Evolutionary conservation across 2,888 invertebrate species (phyloP).

Genomic region (Ethmia dodecea): DNA sequence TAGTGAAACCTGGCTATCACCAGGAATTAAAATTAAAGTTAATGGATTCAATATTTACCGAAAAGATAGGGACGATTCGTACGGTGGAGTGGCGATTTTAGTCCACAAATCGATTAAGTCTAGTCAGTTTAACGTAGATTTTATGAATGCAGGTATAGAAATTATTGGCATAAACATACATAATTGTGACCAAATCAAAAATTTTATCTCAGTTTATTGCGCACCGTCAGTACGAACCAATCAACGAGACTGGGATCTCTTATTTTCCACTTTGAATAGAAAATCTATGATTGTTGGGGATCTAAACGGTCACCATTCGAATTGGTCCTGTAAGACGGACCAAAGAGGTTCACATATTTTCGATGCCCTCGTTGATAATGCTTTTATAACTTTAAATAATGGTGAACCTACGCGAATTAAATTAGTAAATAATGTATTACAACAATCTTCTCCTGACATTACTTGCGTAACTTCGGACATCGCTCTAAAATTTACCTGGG

Average conservation of each 20-base stretch:
- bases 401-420: neutral
- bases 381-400: slow-evolving; percentile 1
- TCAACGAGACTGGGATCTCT: slow-evolving; percentile 6
- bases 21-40: slow-evolving; percentile 5
- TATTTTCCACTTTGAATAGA: neutral
- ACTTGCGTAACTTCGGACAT: slow-evolving; percentile 12
- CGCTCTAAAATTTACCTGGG: slow-evolving; percentile 11
- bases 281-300: slow-evolving; percentile 15
- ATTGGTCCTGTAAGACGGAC: slow-evolving; percentile 10
- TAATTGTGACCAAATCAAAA: slow-evolving; percentile 9
- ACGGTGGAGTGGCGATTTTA: slow-evolving; percentile 16
- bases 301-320: slow-evolving; percentile 14
- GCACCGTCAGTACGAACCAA: slow-evolving; percentile 9
- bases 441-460: slow-evolving; percentile 15
- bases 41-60: slow-evolving; percentile 12
- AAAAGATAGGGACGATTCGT: slow-evolving; percentile 12
- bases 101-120: slow-evolving; percentile 12
- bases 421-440: slow-evolving; percentile 9
- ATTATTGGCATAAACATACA: slow-evolving; percentile 8
- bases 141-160: slow-evolving; percentile 11
- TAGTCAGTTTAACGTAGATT: neutral
- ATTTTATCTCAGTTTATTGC: slow-evolving; percentile 18
- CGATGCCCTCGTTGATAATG: slow-evolving; percentile 4
- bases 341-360: slow-evolving; percentile 2
- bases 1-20: slow-evolving; percentile 19